Base-by-base conservation (phyloP, 2,797 vertebrate species). In the Myioborus melanocephalus region DNA sequence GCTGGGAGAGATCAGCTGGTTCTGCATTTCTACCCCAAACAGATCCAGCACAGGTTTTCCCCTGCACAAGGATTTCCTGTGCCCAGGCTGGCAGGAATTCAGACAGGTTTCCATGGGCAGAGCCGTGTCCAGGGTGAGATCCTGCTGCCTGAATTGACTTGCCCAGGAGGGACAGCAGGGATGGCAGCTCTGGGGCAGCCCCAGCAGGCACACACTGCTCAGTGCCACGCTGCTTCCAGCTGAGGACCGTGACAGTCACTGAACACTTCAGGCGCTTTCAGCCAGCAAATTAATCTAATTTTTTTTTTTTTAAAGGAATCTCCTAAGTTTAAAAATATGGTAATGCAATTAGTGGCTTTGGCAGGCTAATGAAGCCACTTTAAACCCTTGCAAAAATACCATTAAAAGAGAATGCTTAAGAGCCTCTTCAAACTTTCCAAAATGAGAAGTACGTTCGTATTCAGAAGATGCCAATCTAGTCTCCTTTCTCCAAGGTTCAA, bases 381-480 rank as follows among this genome's bases (percentile, higher is more conserved):
- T 92, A 89, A 97, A 87, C 70, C 65, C 95, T 96, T 89, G 96
- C 96, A 97, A 96, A 97, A 97, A 97, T 89, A 94, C 95, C 95
- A 93, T 97, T 85, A 91, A 96, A 96, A 96, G 94, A 94, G 94
- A 95, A 92, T 49, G 95, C 98, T 97, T 47, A 96, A 98, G 97
- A 96, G 97, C 96, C 97, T 97, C 98, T 98, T 97, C 97, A 98
- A 97, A 97, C 97, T 98, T 97, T 89, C 96, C 97, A 94, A 97
- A 97, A 97, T 88, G 96, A 96, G 95, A 97, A 97, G 97, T 95
- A 86, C 7, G n/a, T 96, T 97, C 96, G 90, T 83, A 82, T 73
- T 96, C 97, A 96, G 96, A 94, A 97, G 95, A 97, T 84, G 93
- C 95, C 97, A 97, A 97, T 97, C 97, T 95, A 90, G 95, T 75